Conservation (phyloP, 2,113 vertebrate genomes). For the Aegypius monachus region DNA sequence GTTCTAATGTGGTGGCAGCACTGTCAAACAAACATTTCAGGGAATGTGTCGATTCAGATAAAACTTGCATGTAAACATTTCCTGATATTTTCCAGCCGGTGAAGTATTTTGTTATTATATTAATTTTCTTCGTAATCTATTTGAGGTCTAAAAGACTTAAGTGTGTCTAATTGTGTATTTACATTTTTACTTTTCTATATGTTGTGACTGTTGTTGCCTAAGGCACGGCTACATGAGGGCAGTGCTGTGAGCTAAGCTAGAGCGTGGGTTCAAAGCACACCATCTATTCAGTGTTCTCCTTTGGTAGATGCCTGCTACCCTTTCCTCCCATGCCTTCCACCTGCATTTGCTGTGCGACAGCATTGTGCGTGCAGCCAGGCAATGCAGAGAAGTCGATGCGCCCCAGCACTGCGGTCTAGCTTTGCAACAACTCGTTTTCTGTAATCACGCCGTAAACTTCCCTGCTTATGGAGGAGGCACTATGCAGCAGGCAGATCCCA, state of each 20-base stretch:
- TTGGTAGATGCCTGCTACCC: no score
- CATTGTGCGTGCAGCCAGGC: rapidly evolving
- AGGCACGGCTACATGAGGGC: rapidly evolving
- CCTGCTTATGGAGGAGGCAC: neutral
- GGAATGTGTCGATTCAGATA: neutral
- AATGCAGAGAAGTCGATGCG: neutral
- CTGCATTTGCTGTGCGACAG: neutral
- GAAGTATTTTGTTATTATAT: neutral
- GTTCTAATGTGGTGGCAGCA: neutral
- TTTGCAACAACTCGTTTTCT: neutral
- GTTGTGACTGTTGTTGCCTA: neutral
- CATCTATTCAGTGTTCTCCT: neutral
- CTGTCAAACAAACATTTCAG: neutral
- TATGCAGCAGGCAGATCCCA: neutral
- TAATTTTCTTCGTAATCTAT: neutral
- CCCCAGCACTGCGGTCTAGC: neutral
- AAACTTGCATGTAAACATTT: neutral
- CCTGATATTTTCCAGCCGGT: neutral
- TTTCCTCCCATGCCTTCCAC: neutral
- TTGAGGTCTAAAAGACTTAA: neutral
- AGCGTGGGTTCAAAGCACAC: neutral
- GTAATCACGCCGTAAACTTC: neutral
- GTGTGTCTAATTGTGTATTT: neutral
- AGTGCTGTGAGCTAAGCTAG: neutral
- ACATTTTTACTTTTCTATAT: neutral